Conservation (phyloP, 2,888 invertebrate genomes). For the Pachycephus smyrnensis region DNA sequence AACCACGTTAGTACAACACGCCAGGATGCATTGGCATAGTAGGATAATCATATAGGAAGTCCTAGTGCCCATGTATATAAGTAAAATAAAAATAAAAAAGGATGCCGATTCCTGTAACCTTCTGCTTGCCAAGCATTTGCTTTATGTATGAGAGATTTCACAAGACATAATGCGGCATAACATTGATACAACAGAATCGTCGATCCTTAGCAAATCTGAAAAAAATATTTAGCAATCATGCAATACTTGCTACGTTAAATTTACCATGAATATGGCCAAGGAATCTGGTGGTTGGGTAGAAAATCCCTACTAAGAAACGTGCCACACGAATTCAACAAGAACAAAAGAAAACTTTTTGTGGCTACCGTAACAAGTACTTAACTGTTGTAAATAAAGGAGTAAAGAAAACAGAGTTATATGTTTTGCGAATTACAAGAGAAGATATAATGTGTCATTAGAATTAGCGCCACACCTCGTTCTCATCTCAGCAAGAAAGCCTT, state of each 20-base stretch:
- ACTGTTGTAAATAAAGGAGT: not conserved
- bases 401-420: not conserved
- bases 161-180: not conserved
- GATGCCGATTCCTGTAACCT: not conserved
- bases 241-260: not conserved
- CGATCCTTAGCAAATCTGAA: too few relatives aligned
- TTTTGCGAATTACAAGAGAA: not conserved
- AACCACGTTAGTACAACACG: not conserved
- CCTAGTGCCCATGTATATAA: not conserved
- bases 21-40: not conserved
- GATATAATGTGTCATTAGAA: slow-evolving; percentile 1
- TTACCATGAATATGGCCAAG: not conserved
- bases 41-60: not conserved
- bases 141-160: not conserved
- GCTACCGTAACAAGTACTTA: not conserved
- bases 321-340: not conserved
- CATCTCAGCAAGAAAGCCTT: not conserved
- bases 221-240: not conserved
- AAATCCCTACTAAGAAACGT: not conserved
- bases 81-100: not conserved
- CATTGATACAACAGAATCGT: not conserved
- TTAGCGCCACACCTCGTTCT: not conserved
- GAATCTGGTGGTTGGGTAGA: not conserved
- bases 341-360: not conserved
- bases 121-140: not conserved